Conservation (phyloP, 2,797 vertebrate species). For the Eidolon dupreanum region DNA sequence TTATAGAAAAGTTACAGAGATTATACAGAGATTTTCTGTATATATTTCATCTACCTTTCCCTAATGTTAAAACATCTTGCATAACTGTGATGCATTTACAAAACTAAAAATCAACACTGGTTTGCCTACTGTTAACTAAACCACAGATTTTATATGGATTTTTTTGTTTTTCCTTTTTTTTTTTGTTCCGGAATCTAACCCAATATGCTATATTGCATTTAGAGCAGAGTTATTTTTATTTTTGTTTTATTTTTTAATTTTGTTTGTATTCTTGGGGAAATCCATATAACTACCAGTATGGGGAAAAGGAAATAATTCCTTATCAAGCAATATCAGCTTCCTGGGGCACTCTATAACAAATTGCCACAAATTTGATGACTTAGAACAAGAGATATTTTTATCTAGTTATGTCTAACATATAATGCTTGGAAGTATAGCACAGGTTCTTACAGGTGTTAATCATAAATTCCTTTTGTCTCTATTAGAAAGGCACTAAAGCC, state of each 20-base stretch:
- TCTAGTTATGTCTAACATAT: not conserved
- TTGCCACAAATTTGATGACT: not conserved
- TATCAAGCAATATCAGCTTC: not conserved
- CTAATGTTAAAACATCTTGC: not conserved
- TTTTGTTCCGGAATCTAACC: not conserved
- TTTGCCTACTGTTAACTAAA: not conserved
- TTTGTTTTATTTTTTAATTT: not conserved
- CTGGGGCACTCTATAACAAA: not conserved
- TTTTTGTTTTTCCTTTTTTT: not conserved
- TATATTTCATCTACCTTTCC: not conserved
- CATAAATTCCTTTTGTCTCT: not conserved
- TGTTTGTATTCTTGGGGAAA: not conserved
- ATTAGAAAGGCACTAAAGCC: not conserved
- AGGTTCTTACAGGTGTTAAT: not conserved
- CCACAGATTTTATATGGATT: not conserved
- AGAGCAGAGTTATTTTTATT: not conserved
- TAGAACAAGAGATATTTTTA: not conserved
- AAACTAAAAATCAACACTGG: slow-evolving; percentile 16
- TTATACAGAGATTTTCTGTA: not conserved
- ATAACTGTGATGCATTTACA: not conserved
- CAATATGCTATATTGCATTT: not conserved
- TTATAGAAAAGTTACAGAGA: not conserved
- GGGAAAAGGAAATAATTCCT: not conserved
- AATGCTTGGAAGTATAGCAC: not conserved
- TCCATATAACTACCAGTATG: not conserved